phyloP scores from a whole-genome alignment of 2,888 invertebrate species.

The Stenodera caucasica region DNA sequence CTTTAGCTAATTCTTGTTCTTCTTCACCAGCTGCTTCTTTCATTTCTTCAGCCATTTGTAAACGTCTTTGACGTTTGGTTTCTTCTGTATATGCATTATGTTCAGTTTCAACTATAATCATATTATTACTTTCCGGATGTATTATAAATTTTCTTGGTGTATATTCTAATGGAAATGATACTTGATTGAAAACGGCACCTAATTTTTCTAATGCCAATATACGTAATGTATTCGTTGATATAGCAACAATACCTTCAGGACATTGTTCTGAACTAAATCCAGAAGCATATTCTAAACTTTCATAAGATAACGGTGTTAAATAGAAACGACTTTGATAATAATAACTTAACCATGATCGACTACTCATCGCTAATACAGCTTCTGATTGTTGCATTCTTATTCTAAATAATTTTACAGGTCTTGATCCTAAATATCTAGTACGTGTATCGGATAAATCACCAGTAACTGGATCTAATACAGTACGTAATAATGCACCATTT shows the following conservation, averaged over 20 bases:
- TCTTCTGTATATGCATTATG: constrained; percentile 98
- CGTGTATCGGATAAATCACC: constrained; percentile 97
- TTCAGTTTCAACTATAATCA: constrained; percentile 94
- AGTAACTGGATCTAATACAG: constrained; percentile 92
- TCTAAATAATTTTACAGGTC: constrained; percentile 90
- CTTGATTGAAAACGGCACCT: constrained; percentile 98
- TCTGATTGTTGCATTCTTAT: constrained; percentile 95
- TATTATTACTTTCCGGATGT: constrained; percentile 86
- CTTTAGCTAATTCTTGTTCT: constrained; percentile 92
- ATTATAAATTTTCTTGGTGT: constrained; percentile 95
- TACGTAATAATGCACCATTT: constrained; percentile 92
- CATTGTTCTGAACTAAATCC: constrained; percentile 98
- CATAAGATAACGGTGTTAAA: constrained; percentile 93
- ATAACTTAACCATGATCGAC: constrained; percentile 97
- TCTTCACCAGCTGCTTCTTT: constrained; percentile 95
- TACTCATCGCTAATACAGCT: constrained; percentile 97
- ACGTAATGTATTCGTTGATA: constrained; percentile 94
- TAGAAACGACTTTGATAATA: constrained; percentile 97
- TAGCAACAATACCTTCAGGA: constrained; percentile 98
- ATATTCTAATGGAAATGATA: constrained; percentile 88
- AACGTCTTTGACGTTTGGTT: constrained; percentile 84
- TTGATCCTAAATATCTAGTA: constrained; percentile 87
- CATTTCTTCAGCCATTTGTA: constrained; percentile 99
- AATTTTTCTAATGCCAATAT: constrained; percentile 98
- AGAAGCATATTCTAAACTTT: constrained; percentile 95